A percentile compares a stretch with the other conserved stretches of the same genome.
These are phyloP conservation scores for Psettodes erumei DNA, from an alignment of 2,113 vertebrate genomes.

Conservation along the genomic window DNA sequence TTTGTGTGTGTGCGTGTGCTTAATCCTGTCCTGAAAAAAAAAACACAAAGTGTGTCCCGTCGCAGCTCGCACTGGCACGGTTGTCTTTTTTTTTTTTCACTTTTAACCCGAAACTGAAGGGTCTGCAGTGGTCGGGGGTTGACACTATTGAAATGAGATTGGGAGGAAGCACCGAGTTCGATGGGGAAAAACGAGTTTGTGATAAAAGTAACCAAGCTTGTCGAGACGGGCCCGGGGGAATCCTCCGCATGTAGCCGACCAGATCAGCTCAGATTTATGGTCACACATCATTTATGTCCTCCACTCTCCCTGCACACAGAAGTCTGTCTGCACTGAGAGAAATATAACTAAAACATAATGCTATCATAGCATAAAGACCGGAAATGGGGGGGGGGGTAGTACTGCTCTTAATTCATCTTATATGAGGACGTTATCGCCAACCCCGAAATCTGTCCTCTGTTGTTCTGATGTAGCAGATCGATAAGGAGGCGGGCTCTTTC, in stretches of 20 bases:
- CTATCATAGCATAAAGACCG: no score
- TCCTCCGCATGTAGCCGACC: neutral
- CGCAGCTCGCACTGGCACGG: neutral
- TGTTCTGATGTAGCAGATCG: constrained; percentile 26
- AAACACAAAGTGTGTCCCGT: constrained; percentile 20
- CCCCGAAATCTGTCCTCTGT: constrained; percentile 12
- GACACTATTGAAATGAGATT: neutral
- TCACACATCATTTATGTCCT: neutral
- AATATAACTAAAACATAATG: neutral
- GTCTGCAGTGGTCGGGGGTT: neutral
- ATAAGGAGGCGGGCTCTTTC: constrained; percentile 27
- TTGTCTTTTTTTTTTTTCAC: constrained; percentile 2
- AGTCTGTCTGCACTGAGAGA: neutral
- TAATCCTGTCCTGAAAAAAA: constrained; percentile 39
- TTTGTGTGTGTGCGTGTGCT: constrained; percentile 2
- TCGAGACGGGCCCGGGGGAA: neutral
- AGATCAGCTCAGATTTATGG: neutral
- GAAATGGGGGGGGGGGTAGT: no score
- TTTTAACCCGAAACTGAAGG: constrained; percentile 8
- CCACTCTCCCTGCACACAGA: neutral
- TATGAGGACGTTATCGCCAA: constrained; percentile 15
- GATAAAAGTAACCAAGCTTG: neutral
- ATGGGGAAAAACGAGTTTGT: neutral
- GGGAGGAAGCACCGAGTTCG: neutral
- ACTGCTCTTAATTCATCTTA: constrained; percentile 1